Evolutionary conservation across 2,797 vertebrate species (phyloP).

Genomic region (Neopelma chrysocephalum): DNA sequence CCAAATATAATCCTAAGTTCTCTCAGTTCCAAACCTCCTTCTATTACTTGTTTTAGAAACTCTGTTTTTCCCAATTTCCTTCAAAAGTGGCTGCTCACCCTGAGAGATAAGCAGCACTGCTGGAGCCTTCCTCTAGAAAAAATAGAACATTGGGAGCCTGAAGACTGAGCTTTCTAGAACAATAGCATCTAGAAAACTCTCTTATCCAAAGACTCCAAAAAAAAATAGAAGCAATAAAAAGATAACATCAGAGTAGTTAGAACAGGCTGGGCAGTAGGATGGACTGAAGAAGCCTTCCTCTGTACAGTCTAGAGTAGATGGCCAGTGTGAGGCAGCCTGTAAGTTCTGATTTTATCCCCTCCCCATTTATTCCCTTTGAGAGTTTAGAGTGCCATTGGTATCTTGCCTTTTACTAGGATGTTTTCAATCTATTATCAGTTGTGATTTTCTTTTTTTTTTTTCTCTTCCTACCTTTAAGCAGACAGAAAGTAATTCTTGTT

Average conservation of each 20-base stretch:
- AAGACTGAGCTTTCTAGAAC: background rate
- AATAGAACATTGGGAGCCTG: background rate
- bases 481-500: background rate
- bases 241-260: background rate
- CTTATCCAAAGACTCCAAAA: background rate
- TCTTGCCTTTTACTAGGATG: background rate
- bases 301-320: background rate
- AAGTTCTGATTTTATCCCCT: background rate
- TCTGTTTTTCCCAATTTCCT: background rate
- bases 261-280: background rate
- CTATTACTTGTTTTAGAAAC: background rate
- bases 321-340: accelerated
- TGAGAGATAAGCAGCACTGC: background rate
- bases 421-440: background rate
- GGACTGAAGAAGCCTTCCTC: background rate
- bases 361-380: background rate
- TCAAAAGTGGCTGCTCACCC: background rate
- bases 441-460: background rate
- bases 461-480: background rate
- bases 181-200: background rate
- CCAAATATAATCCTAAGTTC: background rate
- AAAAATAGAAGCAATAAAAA: background rate
- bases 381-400: background rate
- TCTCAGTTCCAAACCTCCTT: background rate
- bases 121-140: background rate